These are phyloP conservation scores for Bathynomus jamesi DNA, from an alignment of 1,140 invertebrate species.

Conservation along the genomic window DNA sequence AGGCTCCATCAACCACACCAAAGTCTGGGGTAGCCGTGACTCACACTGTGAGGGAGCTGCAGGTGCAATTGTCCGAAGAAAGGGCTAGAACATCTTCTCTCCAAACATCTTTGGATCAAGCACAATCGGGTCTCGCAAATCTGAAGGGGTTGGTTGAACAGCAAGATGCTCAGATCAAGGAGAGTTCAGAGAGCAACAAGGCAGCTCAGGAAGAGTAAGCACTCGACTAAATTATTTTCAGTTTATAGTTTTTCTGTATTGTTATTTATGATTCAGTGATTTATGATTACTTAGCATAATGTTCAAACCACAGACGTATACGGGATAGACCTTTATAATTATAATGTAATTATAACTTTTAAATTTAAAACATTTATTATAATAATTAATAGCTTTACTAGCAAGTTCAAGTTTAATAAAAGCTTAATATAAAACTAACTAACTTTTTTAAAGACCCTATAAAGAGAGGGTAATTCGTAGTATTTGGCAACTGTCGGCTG, in stretches of 20 bases:
- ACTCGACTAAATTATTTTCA: background rate
- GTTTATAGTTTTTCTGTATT: background rate
- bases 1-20: background rate
- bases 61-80: constrained; percentile 14
- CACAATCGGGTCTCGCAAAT: background rate
- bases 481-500: too few species aligned
- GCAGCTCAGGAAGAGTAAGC: constrained; percentile 7
- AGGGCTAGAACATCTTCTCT: background rate
- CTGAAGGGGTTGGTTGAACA: background rate
- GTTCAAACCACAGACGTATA: too few species aligned
- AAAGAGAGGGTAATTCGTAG: too few species aligned
- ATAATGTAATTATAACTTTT: too few species aligned
- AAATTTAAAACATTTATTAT: too few species aligned
- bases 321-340: too few species aligned
- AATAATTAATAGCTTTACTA: too few species aligned
- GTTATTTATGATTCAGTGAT: background rate
- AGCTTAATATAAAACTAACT: too few species aligned
- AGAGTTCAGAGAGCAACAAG: background rate
- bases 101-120: constrained; percentile 1
- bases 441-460: too few species aligned
- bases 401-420: too few species aligned
- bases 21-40: background rate
- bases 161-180: constrained; percentile 7
- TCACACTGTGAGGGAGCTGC: background rate
- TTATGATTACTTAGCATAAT: too few species aligned